These are phyloP conservation scores for Melolontha melolontha DNA, from an alignment of 2,888 invertebrate genomes.

Conservation along the genomic window DNA sequence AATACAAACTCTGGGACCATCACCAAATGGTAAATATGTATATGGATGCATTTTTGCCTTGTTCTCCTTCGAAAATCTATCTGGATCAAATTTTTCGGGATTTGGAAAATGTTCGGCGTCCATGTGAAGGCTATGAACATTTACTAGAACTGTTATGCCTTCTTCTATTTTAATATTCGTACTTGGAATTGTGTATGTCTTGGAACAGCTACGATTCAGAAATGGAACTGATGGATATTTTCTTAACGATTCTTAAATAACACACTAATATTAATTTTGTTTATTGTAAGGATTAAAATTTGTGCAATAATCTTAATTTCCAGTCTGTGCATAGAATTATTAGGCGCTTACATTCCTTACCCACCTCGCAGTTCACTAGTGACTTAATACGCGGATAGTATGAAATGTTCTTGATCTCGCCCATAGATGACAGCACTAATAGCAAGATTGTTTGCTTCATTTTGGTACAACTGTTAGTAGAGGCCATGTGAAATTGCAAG, in stretches of 20 bases:
- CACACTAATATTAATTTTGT: not conserved
- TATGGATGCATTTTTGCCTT: slow-evolving; percentile 64
- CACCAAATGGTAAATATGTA: slow-evolving; percentile 70
- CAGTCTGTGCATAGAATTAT: no score
- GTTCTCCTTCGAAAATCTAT: slow-evolving; percentile 68
- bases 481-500: no score
- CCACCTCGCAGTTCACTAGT: no score
- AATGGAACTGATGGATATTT: slow-evolving; percentile 71
- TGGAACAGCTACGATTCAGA: slow-evolving; percentile 67
- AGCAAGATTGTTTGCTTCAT: no score
- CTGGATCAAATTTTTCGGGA: slow-evolving; percentile 71
- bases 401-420: no score
- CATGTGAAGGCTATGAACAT: slow-evolving; percentile 70
- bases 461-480: no score
- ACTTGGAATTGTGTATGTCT: slow-evolving; percentile 67
- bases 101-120: slow-evolving; percentile 70
- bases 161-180: slow-evolving; percentile 66
- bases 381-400: no score
- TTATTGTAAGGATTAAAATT: no score
- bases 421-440: no score
- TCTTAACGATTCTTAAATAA: slow-evolving; percentile 68
- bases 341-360: no score
- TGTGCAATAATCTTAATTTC: no score
- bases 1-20: slow-evolving; percentile 70
- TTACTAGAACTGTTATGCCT: slow-evolving; percentile 69